Conservation (phyloP, 1,140 invertebrate species). For the Heliconius congener region DNA sequence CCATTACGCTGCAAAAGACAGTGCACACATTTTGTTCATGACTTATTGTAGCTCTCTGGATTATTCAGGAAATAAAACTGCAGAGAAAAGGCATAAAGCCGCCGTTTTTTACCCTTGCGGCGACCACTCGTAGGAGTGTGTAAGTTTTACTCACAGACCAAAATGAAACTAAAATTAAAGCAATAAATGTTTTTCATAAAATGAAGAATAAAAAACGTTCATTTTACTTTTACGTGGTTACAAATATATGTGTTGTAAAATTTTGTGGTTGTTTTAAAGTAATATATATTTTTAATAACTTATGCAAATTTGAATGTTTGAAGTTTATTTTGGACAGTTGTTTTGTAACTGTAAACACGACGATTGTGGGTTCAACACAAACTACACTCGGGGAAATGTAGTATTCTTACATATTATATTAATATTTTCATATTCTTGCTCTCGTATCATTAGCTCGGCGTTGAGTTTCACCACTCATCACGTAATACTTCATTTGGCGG, state of each 20-base stretch:
- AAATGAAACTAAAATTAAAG: constrained; percentile 7
- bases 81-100: constrained; percentile 10
- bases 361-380: too few relatives aligned
- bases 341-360: not conserved
- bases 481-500: too few relatives aligned
- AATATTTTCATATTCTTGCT: too few relatives aligned
- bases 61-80: constrained; percentile 14
- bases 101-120: not conserved
- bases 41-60: constrained; percentile 17
- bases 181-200: not conserved
- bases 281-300: not conserved
- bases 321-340: not conserved
- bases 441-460: too few relatives aligned
- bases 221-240: not conserved
- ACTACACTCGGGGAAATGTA: too few relatives aligned
- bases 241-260: not conserved
- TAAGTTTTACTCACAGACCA: not conserved
- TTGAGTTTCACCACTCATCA: too few relatives aligned
- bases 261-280: not conserved
- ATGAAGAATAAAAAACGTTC: constrained; percentile 1
- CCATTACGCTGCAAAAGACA: constrained; percentile 9
- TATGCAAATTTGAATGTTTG: not conserved
- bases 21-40: constrained; percentile 15
- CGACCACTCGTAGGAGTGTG: constrained; percentile 3
- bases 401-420: too few relatives aligned